These are phyloP conservation scores for Lophius americanus DNA, from an alignment of 2,797 vertebrate genomes.

Conservation along the genomic window DNA sequence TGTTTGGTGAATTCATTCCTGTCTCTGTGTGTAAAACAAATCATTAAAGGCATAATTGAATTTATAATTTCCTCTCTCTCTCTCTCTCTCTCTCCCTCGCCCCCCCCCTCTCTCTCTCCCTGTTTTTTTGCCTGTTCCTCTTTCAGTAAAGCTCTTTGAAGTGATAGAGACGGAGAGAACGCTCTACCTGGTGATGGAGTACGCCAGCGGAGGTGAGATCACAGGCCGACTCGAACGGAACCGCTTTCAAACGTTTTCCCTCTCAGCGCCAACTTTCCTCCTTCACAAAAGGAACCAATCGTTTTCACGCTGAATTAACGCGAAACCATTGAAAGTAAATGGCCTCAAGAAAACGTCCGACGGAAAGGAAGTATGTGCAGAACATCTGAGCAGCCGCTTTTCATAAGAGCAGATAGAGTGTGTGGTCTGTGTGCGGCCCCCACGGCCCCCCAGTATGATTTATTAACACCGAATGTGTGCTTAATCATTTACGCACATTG, in stretches of 20 bases:
- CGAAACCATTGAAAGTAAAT: not conserved
- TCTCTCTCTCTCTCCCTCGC: not conserved
- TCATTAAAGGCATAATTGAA: constrained; percentile 23
- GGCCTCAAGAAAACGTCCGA: not conserved
- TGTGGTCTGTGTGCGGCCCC: not conserved
- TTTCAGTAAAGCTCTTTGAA: constrained; percentile 95
- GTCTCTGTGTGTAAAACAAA: constrained; percentile 5
- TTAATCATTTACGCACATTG: constrained; percentile 42
- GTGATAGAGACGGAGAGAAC: constrained; percentile 99
- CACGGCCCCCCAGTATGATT: constrained; percentile 25
- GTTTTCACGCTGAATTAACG: not conserved
- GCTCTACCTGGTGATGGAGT: constrained; percentile 99
- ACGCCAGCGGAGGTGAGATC: constrained; percentile 96
- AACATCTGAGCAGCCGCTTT: not conserved
- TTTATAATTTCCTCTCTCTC: constrained; percentile 23
- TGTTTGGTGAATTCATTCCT: not conserved
- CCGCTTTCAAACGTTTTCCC: not conserved
- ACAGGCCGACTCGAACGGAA: no score
- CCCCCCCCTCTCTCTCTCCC: not conserved
- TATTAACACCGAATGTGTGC: constrained; percentile 43
- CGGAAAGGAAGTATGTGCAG: not conserved
- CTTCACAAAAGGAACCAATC: no score
- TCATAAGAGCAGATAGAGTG: not conserved
- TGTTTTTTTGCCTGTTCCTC: not conserved
- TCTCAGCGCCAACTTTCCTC: no score